Percentiles rank a stretch among this genome's conserved stretches.
Evolutionary conservation across 2,797 vertebrate genomes (phyloP).

Genomic region (Scolopax rusticola): DNA sequence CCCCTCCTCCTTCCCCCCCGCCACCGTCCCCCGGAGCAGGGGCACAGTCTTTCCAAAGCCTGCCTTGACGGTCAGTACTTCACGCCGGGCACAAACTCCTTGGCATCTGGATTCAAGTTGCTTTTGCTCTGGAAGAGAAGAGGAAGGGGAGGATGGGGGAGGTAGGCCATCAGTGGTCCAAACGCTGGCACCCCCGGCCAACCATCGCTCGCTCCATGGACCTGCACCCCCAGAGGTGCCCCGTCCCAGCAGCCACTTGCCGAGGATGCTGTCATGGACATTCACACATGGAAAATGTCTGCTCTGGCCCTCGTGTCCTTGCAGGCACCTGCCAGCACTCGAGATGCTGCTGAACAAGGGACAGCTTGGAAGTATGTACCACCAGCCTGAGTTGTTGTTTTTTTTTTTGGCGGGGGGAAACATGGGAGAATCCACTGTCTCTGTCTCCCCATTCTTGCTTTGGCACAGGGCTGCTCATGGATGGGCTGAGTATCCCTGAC

Average conservation of each 20-base stretch:
- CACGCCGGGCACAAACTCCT: constrained; percentile 97
- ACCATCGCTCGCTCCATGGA: fast-evolving
- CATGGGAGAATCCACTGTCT: fast-evolving
- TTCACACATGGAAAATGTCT: fast-evolving
- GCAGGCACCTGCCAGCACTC: too few relatives aligned
- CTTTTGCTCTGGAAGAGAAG: constrained; percentile 91
- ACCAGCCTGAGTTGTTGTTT: neutral
- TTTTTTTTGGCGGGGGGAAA: neutral
- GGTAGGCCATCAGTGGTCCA: neutral
- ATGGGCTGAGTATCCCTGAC: fast-evolving
- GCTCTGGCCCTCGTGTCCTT: neutral
- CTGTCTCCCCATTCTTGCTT: too few relatives aligned
- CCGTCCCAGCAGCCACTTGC: neutral
- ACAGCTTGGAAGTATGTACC: neutral
- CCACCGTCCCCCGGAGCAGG: constrained; percentile 27
- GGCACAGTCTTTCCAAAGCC: constrained; percentile 72
- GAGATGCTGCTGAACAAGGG: neutral
- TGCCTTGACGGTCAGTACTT: constrained; percentile 91
- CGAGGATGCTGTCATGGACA: fast-evolving
- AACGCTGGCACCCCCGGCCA: fast-evolving
- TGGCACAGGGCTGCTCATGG: neutral
- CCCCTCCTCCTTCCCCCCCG: constrained; percentile 55
- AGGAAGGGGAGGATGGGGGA: neutral
- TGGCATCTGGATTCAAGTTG: constrained; percentile 96
- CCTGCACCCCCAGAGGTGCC: neutral